A percentile compares a stretch with the other conserved stretches of the same genome.
Evolutionary conservation across 2,113 vertebrate genomes (phyloP).

Genomic region (Aegithalos caudatus): DNA sequence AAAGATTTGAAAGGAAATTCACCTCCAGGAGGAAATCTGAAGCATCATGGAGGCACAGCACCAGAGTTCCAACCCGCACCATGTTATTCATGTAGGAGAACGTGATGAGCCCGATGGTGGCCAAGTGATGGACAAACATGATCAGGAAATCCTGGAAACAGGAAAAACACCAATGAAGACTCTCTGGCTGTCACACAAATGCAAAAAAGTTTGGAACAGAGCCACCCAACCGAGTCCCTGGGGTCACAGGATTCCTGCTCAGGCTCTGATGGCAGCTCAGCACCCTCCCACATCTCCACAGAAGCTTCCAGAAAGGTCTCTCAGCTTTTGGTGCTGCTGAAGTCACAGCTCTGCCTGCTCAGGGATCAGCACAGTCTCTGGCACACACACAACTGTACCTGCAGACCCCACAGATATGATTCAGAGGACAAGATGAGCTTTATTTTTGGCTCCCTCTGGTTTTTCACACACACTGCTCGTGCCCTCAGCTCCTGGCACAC

Average conservation of each 20-base stretch:
- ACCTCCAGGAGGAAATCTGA: slow-evolving; percentile 94
- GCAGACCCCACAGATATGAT: neutral
- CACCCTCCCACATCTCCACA: neutral
- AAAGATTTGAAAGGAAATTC: neutral
- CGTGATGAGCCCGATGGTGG: slow-evolving; percentile 84
- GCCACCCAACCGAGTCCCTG: neutral
- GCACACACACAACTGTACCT: neutral
- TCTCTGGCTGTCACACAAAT: neutral
- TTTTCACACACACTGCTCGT: neutral
- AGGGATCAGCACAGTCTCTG: neutral
- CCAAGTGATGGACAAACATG: slow-evolving; percentile 96
- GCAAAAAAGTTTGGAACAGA: neutral
- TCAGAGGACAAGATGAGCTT: neutral
- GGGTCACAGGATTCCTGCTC: neutral
- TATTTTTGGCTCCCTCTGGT: neutral
- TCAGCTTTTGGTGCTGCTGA: neutral
- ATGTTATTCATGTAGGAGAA: slow-evolving; percentile 97
- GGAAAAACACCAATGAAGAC: neutral
- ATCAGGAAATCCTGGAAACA: slow-evolving; percentile 88
- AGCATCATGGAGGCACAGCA: slow-evolving; percentile 89
- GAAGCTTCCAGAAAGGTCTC: neutral
- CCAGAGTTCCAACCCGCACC: slow-evolving; percentile 88
- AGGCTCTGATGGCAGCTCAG: neutral
- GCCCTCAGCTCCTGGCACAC: neutral
- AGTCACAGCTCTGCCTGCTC: neutral